Evolutionary conservation across 2,113 vertebrate species (phyloP), one percentile per base, ranked within the genome.

Genomic region (Polypterus bichir): DNA sequence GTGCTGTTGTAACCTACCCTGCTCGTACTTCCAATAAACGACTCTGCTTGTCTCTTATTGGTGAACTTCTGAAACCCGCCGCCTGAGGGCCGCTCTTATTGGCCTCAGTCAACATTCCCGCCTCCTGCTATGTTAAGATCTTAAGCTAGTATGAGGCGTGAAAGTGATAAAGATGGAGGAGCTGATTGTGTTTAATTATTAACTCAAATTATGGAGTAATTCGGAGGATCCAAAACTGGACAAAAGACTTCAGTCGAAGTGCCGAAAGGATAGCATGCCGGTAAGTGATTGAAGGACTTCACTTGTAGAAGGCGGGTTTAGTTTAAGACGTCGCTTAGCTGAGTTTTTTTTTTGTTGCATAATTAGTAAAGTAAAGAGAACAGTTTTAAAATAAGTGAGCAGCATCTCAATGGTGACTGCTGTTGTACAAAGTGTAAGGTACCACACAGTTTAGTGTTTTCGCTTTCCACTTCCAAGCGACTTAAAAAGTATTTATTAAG

Each of bases 111-210:
- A 7, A 52, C 64, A 67, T 6, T 51, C 49, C 49, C 11, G 1
- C 64, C 62, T 27, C 27, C 27, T 27, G 27, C 27, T 27, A 27
- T 27, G 27, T 27, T 27, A 27, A 46, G 59, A 44, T 65, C 66
- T 68, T 73, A 73, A 69, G 76, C 47, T 83, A 74, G 79, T 78
- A 66, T 80, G 79, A 81, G 71, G 67, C 69, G 78, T 69, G 81
- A 83, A 83, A 85, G 82, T 85, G 81, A 74, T 72, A 76, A 79
- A 78, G 74, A 77, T 79, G 77, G 81, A 85, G 77, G 75, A 70
- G 71, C 72, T 60, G 70, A 64, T 76, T 65, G 66, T 73, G 71
- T 70, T 80, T 71, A 77, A 81, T 79, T 75, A 79, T 82, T 81
- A 57, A 81, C 64, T 48, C 54, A 60, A 69, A 79, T 72, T 72